A percentile compares a stretch with the other conserved stretches of the same genome.
phyloP scores from a whole-genome alignment of 2,888 invertebrate species.

The Scaptomyza flava region DNA sequence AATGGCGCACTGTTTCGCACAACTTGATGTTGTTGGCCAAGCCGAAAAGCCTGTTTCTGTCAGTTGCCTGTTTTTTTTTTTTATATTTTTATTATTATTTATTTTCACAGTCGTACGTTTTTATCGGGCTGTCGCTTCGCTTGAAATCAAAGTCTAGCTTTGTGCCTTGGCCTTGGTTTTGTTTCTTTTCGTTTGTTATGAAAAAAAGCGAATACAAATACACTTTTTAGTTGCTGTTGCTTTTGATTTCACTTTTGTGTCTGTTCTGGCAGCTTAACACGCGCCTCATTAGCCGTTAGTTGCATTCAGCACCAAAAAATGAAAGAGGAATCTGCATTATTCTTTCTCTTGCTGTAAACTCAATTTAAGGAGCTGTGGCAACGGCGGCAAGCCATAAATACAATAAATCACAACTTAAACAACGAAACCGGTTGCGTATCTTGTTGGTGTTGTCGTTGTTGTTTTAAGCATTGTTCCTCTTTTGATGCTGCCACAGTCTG shows the following conservation, averaged over 20 bases:
- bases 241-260: slow-evolving; percentile 60
- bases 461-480: not conserved
- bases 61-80: slow-evolving; percentile 15
- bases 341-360: slow-evolving; percentile 41
- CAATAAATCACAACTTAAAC: slow-evolving; percentile 74
- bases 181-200: slow-evolving; percentile 14
- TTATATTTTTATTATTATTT: slow-evolving; percentile 8
- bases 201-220: slow-evolving; percentile 36
- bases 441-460: slow-evolving; percentile 14
- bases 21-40: slow-evolving; percentile 35
- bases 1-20: slow-evolving; percentile 63
- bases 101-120: slow-evolving; percentile 21
- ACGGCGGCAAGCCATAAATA: slow-evolving; percentile 47
- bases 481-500: slow-evolving; percentile 30
- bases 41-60: slow-evolving; percentile 48
- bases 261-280: slow-evolving; percentile 52
- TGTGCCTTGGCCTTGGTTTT: slow-evolving; percentile 43
- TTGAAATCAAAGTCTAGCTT: slow-evolving; percentile 48
- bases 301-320: slow-evolving; percentile 35
- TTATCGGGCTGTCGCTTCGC: slow-evolving; percentile 35
- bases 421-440: slow-evolving; percentile 25
- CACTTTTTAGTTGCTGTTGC: slow-evolving; percentile 6
- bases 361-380: slow-evolving; percentile 49
- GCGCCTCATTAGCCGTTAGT: slow-evolving; percentile 75
- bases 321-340: slow-evolving; percentile 8